A percentile compares a stretch with the other conserved stretches of the same genome.
Conservation (phyloP, 1,140 invertebrate genomes). For the Listronotus oregonensis region DNA sequence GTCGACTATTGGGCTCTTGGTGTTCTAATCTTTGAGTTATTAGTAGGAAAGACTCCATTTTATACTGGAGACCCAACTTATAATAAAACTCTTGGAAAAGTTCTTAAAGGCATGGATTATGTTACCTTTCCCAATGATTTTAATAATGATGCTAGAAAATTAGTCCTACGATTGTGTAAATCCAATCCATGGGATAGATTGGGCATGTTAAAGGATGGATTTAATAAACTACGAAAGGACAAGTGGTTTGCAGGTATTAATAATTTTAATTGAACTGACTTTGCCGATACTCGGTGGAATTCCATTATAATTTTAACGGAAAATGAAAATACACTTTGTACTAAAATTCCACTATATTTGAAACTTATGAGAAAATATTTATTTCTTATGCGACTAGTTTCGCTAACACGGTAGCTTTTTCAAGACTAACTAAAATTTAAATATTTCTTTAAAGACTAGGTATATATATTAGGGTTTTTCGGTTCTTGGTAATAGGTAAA, state of each 20-base stretch:
- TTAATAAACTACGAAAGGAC: conserved; percentile 90
- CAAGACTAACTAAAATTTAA: too few relatives aligned
- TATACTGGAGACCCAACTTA: conserved; percentile 80
- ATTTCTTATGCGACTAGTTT: too few relatives aligned
- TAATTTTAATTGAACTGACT: too few relatives aligned
- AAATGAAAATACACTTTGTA: too few relatives aligned
- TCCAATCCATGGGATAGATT: conserved; percentile 89
- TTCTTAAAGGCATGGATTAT: conserved; percentile 87
- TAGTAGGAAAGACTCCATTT: conserved; percentile 94
- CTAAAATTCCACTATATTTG: too few relatives aligned
- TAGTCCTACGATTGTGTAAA: conserved; percentile 87
- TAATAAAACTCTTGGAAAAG: conserved; percentile 96
- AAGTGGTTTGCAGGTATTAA: conserved; percentile 67
- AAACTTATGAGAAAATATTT: too few relatives aligned
- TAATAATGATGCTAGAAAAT: conserved; percentile 74
- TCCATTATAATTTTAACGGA: too few relatives aligned
- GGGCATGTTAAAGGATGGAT: conserved; percentile 88
- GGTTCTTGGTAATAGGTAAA: too few relatives aligned
- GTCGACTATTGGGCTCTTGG: conserved; percentile 96
- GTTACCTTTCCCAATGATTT: conserved; percentile 83
- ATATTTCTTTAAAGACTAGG: too few relatives aligned
- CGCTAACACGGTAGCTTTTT: too few relatives aligned
- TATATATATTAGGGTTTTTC: too few relatives aligned
- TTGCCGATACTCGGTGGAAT: too few relatives aligned
- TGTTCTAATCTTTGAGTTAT: conserved; percentile 88